phyloP scores from a whole-genome alignment of 2,888 invertebrate species.

The Cenopis cana region DNA sequence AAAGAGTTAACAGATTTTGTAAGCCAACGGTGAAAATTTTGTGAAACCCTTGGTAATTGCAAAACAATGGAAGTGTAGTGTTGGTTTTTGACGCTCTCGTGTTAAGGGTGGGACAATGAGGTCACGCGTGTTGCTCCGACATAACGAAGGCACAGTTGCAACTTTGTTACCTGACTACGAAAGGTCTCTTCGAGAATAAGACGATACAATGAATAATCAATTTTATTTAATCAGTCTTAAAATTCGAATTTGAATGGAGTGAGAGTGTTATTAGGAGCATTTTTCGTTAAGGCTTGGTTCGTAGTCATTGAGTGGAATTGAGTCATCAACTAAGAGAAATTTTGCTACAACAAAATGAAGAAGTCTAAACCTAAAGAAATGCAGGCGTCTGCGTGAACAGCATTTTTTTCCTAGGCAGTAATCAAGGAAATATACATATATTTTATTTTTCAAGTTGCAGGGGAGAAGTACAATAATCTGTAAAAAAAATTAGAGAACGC shows the following conservation, averaged over 20 bases:
- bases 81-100: slow-evolving; percentile 43
- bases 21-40: slow-evolving; percentile 25
- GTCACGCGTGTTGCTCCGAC: slow-evolving; percentile 42
- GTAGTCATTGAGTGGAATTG: background rate
- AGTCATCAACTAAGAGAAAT: background rate
- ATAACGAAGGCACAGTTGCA: slow-evolving; percentile 32
- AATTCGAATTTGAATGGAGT: background rate
- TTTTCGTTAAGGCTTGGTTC: background rate
- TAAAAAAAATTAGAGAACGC: no score
- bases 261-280: background rate
- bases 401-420: no score
- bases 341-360: background rate
- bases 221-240: background rate
- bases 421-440: no score
- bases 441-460: no score
- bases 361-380: no score
- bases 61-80: slow-evolving; percentile 45
- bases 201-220: background rate
- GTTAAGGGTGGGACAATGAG: slow-evolving; percentile 45
- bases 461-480: no score
- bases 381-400: no score
- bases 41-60: slow-evolving; percentile 47
- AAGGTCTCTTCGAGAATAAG: background rate
- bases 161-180: background rate
- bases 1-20: background rate